Percentiles rank a stretch among this genome's conserved stretches.
Conservation (phyloP, 64 coral and sea anemone species). For the Stylophora pistillata region DNA sequence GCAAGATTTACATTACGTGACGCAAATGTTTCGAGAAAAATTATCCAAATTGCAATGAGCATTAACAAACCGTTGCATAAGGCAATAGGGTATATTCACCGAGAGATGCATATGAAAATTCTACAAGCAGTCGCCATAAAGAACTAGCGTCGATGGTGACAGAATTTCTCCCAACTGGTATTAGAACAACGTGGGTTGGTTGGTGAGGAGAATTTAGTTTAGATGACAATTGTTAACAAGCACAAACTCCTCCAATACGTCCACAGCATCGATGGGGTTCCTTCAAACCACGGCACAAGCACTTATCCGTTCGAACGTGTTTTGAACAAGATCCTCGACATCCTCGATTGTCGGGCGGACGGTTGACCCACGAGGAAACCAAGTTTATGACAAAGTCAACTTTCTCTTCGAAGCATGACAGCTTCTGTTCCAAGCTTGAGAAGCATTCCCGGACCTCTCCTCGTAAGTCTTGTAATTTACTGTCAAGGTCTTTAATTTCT, state of each 20-base stretch:
- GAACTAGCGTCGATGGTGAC: neutral
- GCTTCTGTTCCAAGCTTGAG: conserved; percentile 13
- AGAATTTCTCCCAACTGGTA: neutral
- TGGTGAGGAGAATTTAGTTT: neutral
- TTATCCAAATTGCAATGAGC: too few species aligned
- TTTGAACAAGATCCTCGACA: conserved; percentile 58
- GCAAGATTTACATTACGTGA: too few species aligned
- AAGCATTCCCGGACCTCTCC: conserved; percentile 5
- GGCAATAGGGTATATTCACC: neutral
- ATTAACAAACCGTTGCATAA: too few species aligned
- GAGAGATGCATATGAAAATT: neutral
- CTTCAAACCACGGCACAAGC: conserved; percentile 59
- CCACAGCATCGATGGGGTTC: conserved; percentile 61
- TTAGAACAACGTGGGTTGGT: neutral
- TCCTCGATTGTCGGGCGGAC: conserved; percentile 1
- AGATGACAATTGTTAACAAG: conserved; percentile 11
- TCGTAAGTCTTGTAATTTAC: neutral
- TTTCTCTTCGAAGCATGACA: conserved; percentile 22
- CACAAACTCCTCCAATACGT: conserved; percentile 40
- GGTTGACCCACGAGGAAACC: conserved; percentile 4
- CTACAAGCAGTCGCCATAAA: neutral
- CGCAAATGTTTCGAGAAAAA: too few species aligned
- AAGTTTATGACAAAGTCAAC: conserved; percentile 21
- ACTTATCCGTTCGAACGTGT: conserved; percentile 62
- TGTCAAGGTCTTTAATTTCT: conserved; percentile 13